phyloP scores from a whole-genome alignment of 2,113 vertebrate genomes.

The Gobius niger region DNA sequence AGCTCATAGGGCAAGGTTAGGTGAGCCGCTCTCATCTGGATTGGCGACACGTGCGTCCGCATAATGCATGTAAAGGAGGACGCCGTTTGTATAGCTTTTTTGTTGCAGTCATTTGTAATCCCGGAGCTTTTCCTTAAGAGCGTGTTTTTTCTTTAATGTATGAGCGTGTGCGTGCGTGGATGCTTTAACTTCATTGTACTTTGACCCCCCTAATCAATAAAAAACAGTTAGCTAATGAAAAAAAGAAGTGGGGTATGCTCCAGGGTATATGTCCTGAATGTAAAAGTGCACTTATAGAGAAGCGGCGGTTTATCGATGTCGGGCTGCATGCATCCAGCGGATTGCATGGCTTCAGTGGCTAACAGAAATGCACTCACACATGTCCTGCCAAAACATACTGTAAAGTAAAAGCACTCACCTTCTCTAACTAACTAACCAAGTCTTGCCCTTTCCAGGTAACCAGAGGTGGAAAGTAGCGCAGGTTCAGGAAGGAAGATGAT shows the following conservation, averaged over 20 bases:
- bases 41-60: conserved; percentile 67
- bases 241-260: conserved; percentile 53
- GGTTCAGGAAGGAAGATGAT: no score
- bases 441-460: conserved; percentile 72
- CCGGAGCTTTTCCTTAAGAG: conserved; percentile 52
- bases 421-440: conserved; percentile 70
- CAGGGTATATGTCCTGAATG: conserved; percentile 54
- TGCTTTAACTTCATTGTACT: conserved; percentile 59
- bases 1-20: conserved; percentile 68
- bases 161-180: conserved; percentile 22
- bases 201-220: conserved; percentile 67
- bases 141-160: conserved; percentile 15
- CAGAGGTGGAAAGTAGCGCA: conserved; percentile 3
- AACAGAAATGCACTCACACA: conserved; percentile 41
- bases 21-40: conserved; percentile 71
- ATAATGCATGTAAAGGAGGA: conserved; percentile 71
- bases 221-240: conserved; percentile 73
- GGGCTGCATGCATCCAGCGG: conserved; percentile 62
- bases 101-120: conserved; percentile 63
- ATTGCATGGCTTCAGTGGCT: conserved; percentile 64
- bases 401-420: conserved; percentile 43
- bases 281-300: conserved; percentile 43
- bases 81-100: conserved; percentile 47
- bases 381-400: conserved; percentile 40
- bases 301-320: conserved; percentile 31